These are phyloP conservation scores for Entomobrya proxima DNA, from an alignment of 2,888 invertebrate genomes.

Conservation along the genomic window DNA sequence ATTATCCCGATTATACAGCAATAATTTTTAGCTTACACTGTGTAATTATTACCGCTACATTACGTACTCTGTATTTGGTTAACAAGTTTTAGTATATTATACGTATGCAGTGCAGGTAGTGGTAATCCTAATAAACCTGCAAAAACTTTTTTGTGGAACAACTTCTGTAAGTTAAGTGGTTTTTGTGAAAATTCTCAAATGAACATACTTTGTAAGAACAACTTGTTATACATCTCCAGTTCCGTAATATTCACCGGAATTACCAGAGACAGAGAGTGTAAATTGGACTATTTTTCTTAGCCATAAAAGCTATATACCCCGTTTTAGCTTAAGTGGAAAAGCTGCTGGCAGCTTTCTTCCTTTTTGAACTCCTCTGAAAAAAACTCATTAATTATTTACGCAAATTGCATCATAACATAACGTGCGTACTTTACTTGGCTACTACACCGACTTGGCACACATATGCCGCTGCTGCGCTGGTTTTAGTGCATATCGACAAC, in stretches of 20 bases:
- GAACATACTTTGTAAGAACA: not conserved
- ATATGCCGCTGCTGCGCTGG: not conserved
- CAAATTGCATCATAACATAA: constrained; percentile 40
- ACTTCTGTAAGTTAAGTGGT: no score
- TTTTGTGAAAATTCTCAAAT: not conserved
- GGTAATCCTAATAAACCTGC: no score
- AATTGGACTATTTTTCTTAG: not conserved
- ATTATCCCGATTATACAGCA: constrained; percentile 38
- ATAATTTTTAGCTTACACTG: not conserved
- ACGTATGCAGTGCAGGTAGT: no score
- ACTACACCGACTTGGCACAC: not conserved
- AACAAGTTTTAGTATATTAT: not conserved
- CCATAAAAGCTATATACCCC: no score
- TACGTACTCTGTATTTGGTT: not conserved
- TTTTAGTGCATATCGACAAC: not conserved
- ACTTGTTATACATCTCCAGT: no score
- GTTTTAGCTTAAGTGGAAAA: not conserved
- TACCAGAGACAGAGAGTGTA: not conserved
- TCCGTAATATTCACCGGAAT: constrained; percentile 19
- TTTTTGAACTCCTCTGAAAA: no score
- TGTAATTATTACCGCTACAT: not conserved
- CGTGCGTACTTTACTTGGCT: constrained; percentile 6
- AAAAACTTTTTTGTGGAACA: not conserved
- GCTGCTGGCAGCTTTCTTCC: constrained; percentile 18
- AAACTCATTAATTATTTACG: constrained; percentile 48